Percentiles rank a stretch among this genome's conserved stretches.
Conservation (phyloP, 2,113 vertebrate genomes). For the Dolichotis patagonum region DNA sequence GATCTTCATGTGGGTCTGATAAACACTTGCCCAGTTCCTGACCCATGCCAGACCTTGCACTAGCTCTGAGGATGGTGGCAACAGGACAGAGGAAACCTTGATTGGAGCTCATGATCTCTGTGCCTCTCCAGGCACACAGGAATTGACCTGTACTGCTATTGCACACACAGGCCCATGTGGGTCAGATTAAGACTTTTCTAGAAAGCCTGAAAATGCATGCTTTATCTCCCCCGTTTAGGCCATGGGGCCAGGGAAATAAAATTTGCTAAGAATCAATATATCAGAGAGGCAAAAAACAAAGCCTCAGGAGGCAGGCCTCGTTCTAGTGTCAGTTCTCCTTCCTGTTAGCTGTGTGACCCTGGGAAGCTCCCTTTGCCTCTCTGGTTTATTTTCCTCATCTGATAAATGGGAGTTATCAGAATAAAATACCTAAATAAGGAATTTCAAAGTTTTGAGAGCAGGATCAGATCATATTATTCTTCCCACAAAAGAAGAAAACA, state of each 20-base stretch:
- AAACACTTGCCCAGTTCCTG: not conserved
- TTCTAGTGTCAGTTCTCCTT: not conserved
- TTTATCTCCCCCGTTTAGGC: not conserved
- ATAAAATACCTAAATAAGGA: not conserved
- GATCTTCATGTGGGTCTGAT: not conserved
- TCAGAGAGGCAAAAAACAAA: not conserved
- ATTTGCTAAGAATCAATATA: not conserved
- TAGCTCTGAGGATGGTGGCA: no score
- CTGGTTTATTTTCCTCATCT: not conserved
- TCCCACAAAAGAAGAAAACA: not conserved
- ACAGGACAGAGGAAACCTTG: not conserved
- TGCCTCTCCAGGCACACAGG: not conserved
- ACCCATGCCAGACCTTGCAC: not conserved
- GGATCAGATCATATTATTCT: not conserved
- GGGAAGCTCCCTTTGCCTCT: not conserved
- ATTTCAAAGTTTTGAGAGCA: not conserved
- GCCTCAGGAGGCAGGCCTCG: not conserved
- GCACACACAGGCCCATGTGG: not conserved
- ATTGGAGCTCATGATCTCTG: fast-evolving
- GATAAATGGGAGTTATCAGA: not conserved
- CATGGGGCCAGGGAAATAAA: not conserved
- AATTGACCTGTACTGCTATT: not conserved
- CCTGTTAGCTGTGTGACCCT: not conserved
- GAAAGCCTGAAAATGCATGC: not conserved
- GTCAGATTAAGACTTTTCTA: not conserved